Percentiles rank a stretch among this genome's conserved stretches.
Conservation (phyloP, 2,888 invertebrate species). For the Mycalesis mineus region DNA sequence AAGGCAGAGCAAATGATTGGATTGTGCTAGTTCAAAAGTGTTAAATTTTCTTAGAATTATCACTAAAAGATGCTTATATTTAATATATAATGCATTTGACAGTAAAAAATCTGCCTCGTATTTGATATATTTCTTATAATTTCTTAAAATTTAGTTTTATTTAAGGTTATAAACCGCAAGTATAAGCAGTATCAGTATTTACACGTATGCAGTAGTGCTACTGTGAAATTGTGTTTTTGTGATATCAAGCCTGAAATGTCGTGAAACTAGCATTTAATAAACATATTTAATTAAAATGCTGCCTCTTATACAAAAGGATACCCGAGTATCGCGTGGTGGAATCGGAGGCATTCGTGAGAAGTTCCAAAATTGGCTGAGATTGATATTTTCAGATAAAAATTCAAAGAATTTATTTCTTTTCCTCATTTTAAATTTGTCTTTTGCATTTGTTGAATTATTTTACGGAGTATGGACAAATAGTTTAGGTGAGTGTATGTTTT, state of each 20-base stretch:
- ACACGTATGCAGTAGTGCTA: slow-evolving; percentile 73
- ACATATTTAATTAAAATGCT: slow-evolving; percentile 78
- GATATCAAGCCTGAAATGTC: slow-evolving; percentile 61
- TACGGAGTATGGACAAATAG: slow-evolving; percentile 95
- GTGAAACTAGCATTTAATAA: slow-evolving; percentile 43
- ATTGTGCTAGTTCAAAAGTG: slow-evolving; percentile 14
- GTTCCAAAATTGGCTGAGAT: slow-evolving; percentile 85
- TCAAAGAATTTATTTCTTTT: slow-evolving; percentile 96
- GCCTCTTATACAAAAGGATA: slow-evolving; percentile 87
- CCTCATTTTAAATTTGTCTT: slow-evolving; percentile 93
- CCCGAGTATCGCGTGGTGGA: slow-evolving; percentile 74
- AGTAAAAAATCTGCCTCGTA: slow-evolving; percentile 10
- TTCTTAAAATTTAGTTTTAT: slow-evolving; percentile 33
- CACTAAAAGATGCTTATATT: slow-evolving; percentile 28
- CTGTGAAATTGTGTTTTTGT: slow-evolving; percentile 50
- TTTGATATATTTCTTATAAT: slow-evolving; percentile 13
- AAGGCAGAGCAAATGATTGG: slow-evolving; percentile 20
- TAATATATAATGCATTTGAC: slow-evolving; percentile 22
- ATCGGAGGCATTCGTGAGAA: slow-evolving; percentile 84
- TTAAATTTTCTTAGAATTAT: slow-evolving; percentile 19
- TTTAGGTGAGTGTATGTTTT: slow-evolving; percentile 78
- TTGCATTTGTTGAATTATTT: slow-evolving; percentile 96
- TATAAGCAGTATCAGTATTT: slow-evolving; percentile 36
- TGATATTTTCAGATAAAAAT: slow-evolving; percentile 95
- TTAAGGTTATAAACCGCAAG: slow-evolving; percentile 64